Evolutionary conservation across 2,797 vertebrate species (phyloP).

Genomic region (Periparus ater): DNA sequence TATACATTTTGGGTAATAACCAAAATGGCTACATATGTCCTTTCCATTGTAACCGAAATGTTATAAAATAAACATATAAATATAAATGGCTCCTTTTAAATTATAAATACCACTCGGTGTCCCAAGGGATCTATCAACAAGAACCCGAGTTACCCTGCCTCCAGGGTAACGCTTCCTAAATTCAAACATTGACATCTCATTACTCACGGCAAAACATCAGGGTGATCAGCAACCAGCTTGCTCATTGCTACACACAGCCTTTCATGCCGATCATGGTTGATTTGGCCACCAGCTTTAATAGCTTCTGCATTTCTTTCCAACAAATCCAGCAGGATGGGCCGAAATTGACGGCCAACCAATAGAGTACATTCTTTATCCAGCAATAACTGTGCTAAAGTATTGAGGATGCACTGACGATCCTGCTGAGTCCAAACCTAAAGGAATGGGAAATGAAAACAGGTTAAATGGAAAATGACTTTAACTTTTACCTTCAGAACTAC

Average conservation of each 20-base stretch:
- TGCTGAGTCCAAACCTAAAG: slow-evolving; percentile 89
- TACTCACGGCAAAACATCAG: slow-evolving; percentile 92
- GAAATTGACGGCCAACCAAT: slow-evolving; percentile 86
- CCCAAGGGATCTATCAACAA: neutral
- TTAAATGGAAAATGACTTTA: neutral
- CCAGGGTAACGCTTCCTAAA: neutral
- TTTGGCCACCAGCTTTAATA: slow-evolving; percentile 82
- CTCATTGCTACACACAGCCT: slow-evolving; percentile 95
- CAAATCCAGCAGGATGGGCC: slow-evolving; percentile 90
- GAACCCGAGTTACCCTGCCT: neutral
- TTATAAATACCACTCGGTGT: neutral
- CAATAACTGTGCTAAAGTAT: slow-evolving; percentile 83
- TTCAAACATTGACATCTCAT: neutral
- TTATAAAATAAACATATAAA: neutral
- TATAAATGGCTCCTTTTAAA: neutral
- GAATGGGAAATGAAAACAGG: neutral
- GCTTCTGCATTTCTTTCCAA: slow-evolving; percentile 89
- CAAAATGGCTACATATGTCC: neutral
- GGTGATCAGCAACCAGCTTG: slow-evolving; percentile 86
- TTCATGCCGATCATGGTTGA: slow-evolving; percentile 94
- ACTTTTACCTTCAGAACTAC: neutral
- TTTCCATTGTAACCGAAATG: neutral
- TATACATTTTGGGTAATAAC: neutral
- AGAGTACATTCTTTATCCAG: slow-evolving; percentile 92
- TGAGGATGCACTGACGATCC: slow-evolving; percentile 89